Evolutionary conservation across 2,797 vertebrate species (phyloP), one percentile per base, ranked within the genome.

Genomic region (Fistularia tabacaria): DNA sequence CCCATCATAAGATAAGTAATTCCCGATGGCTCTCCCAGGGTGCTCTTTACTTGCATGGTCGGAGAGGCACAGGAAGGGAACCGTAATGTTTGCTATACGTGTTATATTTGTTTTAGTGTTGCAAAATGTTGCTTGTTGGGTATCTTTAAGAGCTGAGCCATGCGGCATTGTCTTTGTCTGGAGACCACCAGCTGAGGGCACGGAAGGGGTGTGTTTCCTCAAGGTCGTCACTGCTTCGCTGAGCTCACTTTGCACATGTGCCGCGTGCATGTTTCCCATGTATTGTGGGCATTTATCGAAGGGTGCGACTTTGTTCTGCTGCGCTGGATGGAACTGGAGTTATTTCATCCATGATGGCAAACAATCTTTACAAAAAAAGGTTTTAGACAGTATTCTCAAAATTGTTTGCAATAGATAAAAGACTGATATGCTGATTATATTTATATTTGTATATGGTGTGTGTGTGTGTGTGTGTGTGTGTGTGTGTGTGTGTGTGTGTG

Each of bases 141-240:
- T 64, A 13, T 62, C 46, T 75, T 25, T 55, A 71, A 69, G 67
- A 66, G 77, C 77, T 73, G 77, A 79, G 71, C 75, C 59, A 56
- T 72, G 74, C 83, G 77, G 64, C 72, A 45, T 57, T 74, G 79
- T 71, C 84, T 87, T 89, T 89, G 85, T 87, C 80, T 82, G 66
- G 66, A 79, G 60, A 80, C 62, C 49, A 36, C 4, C 38, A 58
- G 55, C 56, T 46, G 79, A 75, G 72, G 63, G 62, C 6, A 45
- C 47, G 62, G 52, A 61, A 71, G 71, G 67, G 50, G 71, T 73
- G 64, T 64, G 74, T 68, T 73, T 65, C 66, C 64, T 88, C 82
- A 88, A 88, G 87, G 87, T 90, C 71, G 62, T 70, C 46, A 45
- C 59, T 25, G 64, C 65, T 46, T 71, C 46, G 11, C 55, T 52